phyloP scores from a whole-genome alignment of 1,140 invertebrate species.

The Trichomalopsis sarcophagae region DNA sequence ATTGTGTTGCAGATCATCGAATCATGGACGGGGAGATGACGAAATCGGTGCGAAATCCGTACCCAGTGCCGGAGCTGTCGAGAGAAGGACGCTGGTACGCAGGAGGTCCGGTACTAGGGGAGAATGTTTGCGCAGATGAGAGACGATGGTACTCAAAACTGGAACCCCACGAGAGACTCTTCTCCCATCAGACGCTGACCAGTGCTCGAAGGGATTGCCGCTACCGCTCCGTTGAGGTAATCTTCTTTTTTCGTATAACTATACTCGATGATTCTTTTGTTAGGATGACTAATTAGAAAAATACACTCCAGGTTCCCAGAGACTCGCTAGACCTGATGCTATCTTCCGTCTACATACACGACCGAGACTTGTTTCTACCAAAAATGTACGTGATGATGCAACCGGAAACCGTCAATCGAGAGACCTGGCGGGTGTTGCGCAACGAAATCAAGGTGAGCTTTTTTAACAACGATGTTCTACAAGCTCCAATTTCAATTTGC shows the following conservation, averaged over 20 bases:
- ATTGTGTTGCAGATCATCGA: constrained; percentile 7
- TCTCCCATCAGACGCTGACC: constrained; percentile 71
- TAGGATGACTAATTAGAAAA: constrained; percentile 9
- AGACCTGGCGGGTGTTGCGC: constrained; percentile 69
- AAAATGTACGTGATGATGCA: constrained; percentile 66
- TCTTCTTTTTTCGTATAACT: neutral
- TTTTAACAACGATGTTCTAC: too few relatives aligned
- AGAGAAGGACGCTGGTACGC: constrained; percentile 65
- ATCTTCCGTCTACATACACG: constrained; percentile 66
- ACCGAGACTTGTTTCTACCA: constrained; percentile 61
- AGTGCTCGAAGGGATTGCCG: constrained; percentile 65
- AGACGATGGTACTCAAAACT: constrained; percentile 64
- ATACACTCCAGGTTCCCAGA: constrained; percentile 61
- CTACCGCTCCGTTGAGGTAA: constrained; percentile 55
- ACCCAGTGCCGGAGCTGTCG: constrained; percentile 67
- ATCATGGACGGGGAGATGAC: constrained; percentile 9
- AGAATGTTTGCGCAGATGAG: constrained; percentile 62
- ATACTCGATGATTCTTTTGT: neutral
- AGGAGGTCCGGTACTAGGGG: constrained; percentile 62
- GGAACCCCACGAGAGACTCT: constrained; percentile 66
- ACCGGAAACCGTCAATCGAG: constrained; percentile 65
- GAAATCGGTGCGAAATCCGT: constrained; percentile 66
- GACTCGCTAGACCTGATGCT: constrained; percentile 68
- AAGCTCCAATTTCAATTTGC: too few relatives aligned
- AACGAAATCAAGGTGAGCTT: constrained; percentile 67